Conservation (phyloP, 2,888 invertebrate species). For the Brachyptera risi region DNA sequence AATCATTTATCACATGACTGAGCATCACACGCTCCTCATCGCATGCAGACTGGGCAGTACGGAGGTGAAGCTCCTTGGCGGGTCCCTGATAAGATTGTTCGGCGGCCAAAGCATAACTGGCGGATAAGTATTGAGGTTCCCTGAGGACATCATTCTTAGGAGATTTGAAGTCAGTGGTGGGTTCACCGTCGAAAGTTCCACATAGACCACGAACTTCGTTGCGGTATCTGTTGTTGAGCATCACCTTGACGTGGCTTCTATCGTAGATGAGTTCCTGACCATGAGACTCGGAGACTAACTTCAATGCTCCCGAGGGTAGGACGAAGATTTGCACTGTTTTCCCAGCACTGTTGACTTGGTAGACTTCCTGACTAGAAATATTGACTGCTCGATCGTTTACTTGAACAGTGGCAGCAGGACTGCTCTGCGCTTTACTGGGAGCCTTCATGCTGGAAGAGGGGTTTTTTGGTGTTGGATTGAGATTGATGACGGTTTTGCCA, state of each 20-base stretch:
- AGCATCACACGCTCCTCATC: conserved; percentile 38
- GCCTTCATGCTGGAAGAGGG: conserved; percentile 42
- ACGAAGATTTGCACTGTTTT: conserved; percentile 39
- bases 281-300: conserved; percentile 47
- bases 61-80: conserved; percentile 45
- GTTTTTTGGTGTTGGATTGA: conserved; percentile 44
- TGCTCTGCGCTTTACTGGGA: conserved; percentile 27
- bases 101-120: conserved; percentile 53
- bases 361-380: conserved; percentile 43
- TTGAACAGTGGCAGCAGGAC: conserved; percentile 40
- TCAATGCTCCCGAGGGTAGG: conserved; percentile 52
- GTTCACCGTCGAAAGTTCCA: conserved; percentile 58
- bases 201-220: conserved; percentile 60
- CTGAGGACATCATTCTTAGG: conserved; percentile 55
- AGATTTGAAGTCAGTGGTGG: conserved; percentile 55
- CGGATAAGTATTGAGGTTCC: conserved; percentile 52
- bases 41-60: conserved; percentile 48
- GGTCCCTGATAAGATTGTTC: conserved; percentile 47
- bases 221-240: conserved; percentile 47
- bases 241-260: conserved; percentile 52
- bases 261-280: conserved; percentile 55
- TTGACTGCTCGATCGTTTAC: conserved; percentile 38
- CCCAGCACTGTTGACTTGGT: conserved; percentile 41
- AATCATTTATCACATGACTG: conserved; percentile 46
- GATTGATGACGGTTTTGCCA: conserved; percentile 44